Evolutionary conservation across 2,888 invertebrate species (phyloP), one percentile per base, ranked within the genome.

Genomic region (Trilocha varians): DNA sequence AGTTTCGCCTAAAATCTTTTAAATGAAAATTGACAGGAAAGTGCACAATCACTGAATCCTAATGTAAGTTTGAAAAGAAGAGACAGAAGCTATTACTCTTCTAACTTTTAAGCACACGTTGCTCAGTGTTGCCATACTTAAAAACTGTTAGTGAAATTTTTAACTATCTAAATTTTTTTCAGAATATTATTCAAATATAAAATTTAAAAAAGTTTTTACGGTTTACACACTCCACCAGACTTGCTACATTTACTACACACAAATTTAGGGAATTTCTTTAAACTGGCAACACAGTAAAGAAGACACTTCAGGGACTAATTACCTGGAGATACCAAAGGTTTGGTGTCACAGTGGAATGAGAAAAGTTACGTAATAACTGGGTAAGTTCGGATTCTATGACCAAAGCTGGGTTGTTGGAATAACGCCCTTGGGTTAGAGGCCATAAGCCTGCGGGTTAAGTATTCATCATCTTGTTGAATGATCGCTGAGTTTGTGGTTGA

Each of bases 331-430:
- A 51, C 41, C 42, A 25, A 25, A 18, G 33, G 38, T 38, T 51
- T 56, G 58, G 62, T 60, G 65, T 68, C 73, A 70, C 65, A 67
- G 68, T 59, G 66, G 75, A 70, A 75, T 74, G 70, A 64, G 65
- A 65, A 76, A 76, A 78, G 70, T 78, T 78, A 62, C 61, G 66
- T 64, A 71, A 70, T 76, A 72, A 77, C 67, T 63, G 67, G 66
- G 64, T 63, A 65, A 66, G 60, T 68, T 66, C 58, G 38, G 44
- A 43, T 51, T 45, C 46, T 39, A 40, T 25, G 38, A 14, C 16
- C n/a, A 32, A 13, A 32, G 25, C 33, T 25, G n/a, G 9, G 34
- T 39, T 34, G 39, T 13, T 13, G 42, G 38, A 68, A 64, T 63
- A 41, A 53, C 55, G 46, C 62, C 52, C 60, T 50, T 65, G 53